phyloP scores from a whole-genome alignment of 37 sponge, comb jelly and placozoan genomes.

The Bolinopsis microptera region DNA sequence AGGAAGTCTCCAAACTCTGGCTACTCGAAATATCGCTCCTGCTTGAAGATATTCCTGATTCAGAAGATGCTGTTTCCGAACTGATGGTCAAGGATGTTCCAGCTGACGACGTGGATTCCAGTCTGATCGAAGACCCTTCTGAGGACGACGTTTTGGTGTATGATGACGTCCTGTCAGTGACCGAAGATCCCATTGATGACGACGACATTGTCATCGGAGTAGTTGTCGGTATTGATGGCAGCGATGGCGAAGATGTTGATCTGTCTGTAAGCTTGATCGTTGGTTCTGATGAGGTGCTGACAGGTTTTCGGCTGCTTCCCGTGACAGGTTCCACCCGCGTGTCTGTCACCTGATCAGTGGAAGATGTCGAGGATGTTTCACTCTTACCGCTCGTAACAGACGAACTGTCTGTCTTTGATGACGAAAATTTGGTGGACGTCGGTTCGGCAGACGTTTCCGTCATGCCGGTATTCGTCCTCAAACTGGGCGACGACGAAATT shows the following conservation, averaged over 20 bases:
- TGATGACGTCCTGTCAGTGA: neutral
- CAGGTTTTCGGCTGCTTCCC: neutral
- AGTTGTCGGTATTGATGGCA: neutral
- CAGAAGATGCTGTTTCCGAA: neutral
- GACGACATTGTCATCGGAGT: neutral
- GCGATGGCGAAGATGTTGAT: neutral
- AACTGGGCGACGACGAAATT: neutral
- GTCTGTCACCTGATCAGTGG: neutral
- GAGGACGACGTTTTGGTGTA: neutral
- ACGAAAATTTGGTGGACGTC: too few relatives aligned
- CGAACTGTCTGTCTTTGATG: neutral
- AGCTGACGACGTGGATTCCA: neutral
- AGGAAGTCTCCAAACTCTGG: neutral
- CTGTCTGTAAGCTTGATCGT: neutral
- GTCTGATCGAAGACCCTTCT: neutral
- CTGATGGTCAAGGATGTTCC: neutral
- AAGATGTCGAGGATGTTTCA: neutral
- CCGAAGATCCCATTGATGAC: neutral
- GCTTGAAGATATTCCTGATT: neutral
- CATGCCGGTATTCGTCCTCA: neutral
- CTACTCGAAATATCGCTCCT: neutral
- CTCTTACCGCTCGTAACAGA: neutral
- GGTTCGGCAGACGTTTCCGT: neutral
- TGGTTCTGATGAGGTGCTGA: neutral
- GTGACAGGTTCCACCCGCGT: neutral